Conservation (phyloP, 2,888 invertebrate genomes). For the Caenorhabditis becei region DNA sequence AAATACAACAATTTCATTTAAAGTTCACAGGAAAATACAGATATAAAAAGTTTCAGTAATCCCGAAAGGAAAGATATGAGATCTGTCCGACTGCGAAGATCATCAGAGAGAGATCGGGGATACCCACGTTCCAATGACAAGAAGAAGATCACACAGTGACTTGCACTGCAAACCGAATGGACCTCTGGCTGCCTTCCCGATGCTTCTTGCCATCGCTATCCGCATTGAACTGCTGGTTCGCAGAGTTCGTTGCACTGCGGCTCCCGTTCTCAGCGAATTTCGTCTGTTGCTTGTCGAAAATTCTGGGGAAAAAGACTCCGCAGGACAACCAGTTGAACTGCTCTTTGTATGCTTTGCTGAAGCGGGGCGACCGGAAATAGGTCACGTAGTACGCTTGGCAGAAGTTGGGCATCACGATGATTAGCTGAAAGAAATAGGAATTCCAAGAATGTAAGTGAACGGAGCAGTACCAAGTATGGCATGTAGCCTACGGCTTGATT, state of each 20-base stretch:
- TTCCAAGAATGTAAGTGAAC: too few species aligned
- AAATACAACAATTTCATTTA: too few species aligned
- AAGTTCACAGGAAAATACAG: background rate
- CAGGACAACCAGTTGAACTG: slow-evolving; percentile 32
- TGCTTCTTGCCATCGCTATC: background rate
- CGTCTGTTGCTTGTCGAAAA: slow-evolving; percentile 5
- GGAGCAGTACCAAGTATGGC: slow-evolving; percentile 43
- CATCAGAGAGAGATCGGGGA: background rate
- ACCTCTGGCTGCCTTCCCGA: slow-evolving; percentile 6
- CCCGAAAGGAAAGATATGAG: slow-evolving; percentile 14
- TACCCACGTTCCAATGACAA: background rate
- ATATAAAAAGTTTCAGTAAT: background rate
- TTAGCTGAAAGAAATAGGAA: slow-evolving; percentile 22
- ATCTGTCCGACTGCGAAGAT: background rate
- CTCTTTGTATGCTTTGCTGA: slow-evolving; percentile 23
- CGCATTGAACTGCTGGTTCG: background rate
- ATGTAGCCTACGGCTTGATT: slow-evolving; percentile 19
- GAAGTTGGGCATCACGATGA: slow-evolving; percentile 47
- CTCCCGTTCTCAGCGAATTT: background rate
- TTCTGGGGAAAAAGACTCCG: slow-evolving; percentile 28
- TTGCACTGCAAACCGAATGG: slow-evolving; percentile 4
- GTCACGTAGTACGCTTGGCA: slow-evolving; percentile 43
- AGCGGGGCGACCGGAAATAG: slow-evolving; percentile 28
- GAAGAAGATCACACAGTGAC: background rate
- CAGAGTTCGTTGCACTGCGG: background rate